Conservation (phyloP, 2,888 invertebrate genomes). For the Tinea trinotella region DNA sequence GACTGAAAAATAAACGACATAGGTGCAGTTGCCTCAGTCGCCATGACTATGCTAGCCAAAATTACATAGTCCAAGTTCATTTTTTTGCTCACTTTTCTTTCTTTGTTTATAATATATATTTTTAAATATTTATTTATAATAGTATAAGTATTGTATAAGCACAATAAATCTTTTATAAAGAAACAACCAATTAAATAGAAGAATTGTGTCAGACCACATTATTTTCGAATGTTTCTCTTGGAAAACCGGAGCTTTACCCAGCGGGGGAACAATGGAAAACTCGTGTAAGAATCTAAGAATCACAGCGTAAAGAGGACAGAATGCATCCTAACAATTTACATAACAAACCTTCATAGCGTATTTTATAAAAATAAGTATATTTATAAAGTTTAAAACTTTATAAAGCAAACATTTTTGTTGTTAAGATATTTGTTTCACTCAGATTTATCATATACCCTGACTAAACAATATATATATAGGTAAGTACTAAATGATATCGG, state of each 20-base stretch:
- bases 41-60: too few species aligned
- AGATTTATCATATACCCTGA: too few species aligned
- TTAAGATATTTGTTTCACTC: too few species aligned
- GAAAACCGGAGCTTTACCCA: conserved; percentile 23
- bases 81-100: too few species aligned
- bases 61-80: not conserved
- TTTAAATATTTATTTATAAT: not conserved
- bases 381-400: too few species aligned
- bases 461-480: too few species aligned
- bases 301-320: conserved; percentile 2
- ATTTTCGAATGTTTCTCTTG: conserved; percentile 3
- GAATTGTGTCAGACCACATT: conserved; percentile 6
- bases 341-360: conserved; percentile 22
- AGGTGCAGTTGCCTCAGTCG: too few species aligned
- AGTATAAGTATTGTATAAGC: not conserved
- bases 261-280: conserved; percentile 49
- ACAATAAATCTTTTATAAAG: not conserved
- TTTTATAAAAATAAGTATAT: not conserved
- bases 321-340: conserved; percentile 22
- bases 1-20: too few species aligned
- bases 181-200: not conserved
- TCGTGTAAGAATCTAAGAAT: conserved; percentile 37
- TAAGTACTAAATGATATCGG: too few species aligned
- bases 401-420: too few species aligned
- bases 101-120: not conserved